Evolutionary conservation across 2,113 vertebrate species (phyloP), one percentile per base, ranked within the genome.

Genomic region (Gasterosteus aculeatus): DNA sequence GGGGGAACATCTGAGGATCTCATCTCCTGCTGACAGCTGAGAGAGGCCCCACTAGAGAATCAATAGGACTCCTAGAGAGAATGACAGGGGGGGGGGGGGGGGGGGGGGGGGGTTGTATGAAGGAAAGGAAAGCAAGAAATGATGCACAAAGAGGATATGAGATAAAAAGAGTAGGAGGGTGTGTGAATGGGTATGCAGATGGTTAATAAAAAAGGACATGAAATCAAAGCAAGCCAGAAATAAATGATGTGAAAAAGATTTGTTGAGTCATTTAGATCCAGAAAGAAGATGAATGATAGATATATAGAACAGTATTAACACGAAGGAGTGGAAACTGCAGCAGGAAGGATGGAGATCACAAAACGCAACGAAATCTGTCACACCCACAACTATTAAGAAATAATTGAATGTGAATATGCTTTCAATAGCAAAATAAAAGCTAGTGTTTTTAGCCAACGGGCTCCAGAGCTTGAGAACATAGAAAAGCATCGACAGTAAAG

Each of bases 21-120:
- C 68, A 67, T 84, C 87, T 70, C 54, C 80, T 58, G 33, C 74
- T 75, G 83, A 81, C 85, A 87, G 88, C 81, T 75, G 61, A 74
- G 77, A 57, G 58, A 56, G 35, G 46, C 75, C 66, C 53, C 65
- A 22, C 56, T 11, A 10, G 61, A 80, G 61, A 87, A 90, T 88
- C 84, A 83, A 84, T 81, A 79, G 65, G 63, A 58, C 72, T 81
- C 62, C 78, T 67, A 73, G 70, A 57, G 51, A 78, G 75, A 75
- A 60, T 59, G 78, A 71, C 42, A 73, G 54, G 26, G 57, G 56
- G 60, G 60, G 35, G 8, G 22, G n/a, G 33, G 63, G 69, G n/a
- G 22, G 33, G 26, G 16, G 29, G 72, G 29, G 46, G 4, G 7
- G 67, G 69, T 7, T 56, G 60, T 33, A 3, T n/a, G 2, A 44